Percentiles rank a stretch among this genome's conserved stretches.
These are phyloP conservation scores for Leucopsar rothschildi DNA, from an alignment of 2,113 vertebrate species.

Conservation along the genomic window DNA sequence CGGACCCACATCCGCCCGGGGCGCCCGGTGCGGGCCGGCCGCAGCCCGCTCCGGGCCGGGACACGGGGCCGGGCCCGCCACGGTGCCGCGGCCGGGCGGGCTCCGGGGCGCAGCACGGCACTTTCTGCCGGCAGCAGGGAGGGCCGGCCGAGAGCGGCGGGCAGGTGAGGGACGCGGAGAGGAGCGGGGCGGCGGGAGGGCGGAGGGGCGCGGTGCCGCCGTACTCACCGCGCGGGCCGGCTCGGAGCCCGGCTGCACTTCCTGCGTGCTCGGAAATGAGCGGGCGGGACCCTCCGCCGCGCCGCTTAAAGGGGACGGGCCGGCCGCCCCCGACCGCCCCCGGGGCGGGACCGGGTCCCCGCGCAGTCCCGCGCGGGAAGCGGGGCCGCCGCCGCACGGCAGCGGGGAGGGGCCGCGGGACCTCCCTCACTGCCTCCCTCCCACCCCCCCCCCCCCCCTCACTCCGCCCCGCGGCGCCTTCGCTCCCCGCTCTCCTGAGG, in stretches of 20 bases:
- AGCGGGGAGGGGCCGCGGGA: too few relatives aligned
- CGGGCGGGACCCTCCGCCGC: not conserved
- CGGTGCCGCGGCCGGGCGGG: not conserved
- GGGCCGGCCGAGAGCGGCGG: too few relatives aligned
- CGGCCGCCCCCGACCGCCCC: not conserved
- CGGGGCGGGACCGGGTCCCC: not conserved
- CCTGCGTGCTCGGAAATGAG: not conserved
- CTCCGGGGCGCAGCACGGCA: not conserved
- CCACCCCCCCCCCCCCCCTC: too few relatives aligned
- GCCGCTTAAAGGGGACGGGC: constrained; percentile 15
- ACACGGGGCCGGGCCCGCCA: not conserved
- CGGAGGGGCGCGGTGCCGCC: not conserved
- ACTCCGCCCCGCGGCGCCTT: too few relatives aligned
- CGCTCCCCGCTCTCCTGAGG: too few relatives aligned
- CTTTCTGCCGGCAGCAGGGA: too few relatives aligned
- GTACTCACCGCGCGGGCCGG: not conserved
- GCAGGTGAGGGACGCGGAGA: not conserved
- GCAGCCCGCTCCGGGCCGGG: not conserved
- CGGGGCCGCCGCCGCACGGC: not conserved
- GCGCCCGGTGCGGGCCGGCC: not conserved
- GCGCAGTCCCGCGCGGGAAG: not conserved
- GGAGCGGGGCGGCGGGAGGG: not conserved
- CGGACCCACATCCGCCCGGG: not conserved
- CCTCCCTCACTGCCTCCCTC: too few relatives aligned
- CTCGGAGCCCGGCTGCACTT: not conserved